Evolutionary conservation across 2,888 invertebrate genomes (phyloP).

Genomic region (Pollenia amentaria): DNA sequence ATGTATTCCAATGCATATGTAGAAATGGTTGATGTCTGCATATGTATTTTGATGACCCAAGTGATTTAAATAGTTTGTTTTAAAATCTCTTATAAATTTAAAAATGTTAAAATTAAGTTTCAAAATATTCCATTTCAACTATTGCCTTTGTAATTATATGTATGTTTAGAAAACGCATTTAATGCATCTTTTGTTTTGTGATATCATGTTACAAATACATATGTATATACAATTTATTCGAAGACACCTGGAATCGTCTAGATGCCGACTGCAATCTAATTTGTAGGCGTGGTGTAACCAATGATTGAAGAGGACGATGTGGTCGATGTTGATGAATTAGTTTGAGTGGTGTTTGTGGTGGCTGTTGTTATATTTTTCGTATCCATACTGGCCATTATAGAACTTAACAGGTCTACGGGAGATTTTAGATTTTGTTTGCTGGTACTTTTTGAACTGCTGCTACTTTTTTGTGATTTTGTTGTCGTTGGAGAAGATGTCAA

Average conservation of each 20-base stretch:
- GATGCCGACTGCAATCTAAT: conserved; percentile 32
- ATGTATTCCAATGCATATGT: no score
- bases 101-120: conserved; percentile 13
- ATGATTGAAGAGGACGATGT: conserved; percentile 19
- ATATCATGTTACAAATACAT: conserved; percentile 42
- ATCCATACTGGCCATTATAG: conserved; percentile 85
- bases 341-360: conserved; percentile 56
- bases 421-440: conserved; percentile 69
- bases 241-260: not conserved
- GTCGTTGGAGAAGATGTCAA: conserved; percentile 24
- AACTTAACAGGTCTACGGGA: conserved; percentile 83
- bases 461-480: conserved; percentile 71
- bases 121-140: conserved; percentile 41
- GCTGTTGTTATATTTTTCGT: conserved; percentile 78
- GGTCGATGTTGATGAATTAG: conserved; percentile 36
- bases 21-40: no score
- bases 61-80: no score
- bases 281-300: conserved; percentile 54
- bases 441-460: conserved; percentile 37
- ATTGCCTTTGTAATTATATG: conserved; percentile 26
- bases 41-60: no score
- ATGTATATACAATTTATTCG: conserved; percentile 46
- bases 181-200: conserved; percentile 33
- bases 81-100: not conserved
- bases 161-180: conserved; percentile 29